phyloP scores from a whole-genome alignment of 2,797 vertebrate species.

The Sciurus vulgaris region DNA sequence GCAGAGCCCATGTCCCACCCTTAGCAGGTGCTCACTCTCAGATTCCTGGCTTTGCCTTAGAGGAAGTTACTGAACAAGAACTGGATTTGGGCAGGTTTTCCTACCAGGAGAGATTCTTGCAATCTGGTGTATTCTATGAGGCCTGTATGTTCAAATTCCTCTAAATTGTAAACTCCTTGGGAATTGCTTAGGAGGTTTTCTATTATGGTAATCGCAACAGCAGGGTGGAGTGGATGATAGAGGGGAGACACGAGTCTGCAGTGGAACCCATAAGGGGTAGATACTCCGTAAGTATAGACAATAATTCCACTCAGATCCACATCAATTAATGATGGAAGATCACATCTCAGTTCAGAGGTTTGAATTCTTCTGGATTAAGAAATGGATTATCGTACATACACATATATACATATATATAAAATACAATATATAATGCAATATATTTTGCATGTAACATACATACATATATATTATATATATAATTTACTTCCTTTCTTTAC shows the following conservation, averaged over 20 bases:
- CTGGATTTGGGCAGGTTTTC: background rate
- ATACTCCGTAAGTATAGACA: background rate
- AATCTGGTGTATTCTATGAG: background rate
- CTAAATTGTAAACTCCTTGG: background rate
- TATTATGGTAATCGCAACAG: background rate
- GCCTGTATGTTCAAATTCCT: background rate
- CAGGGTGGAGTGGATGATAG: background rate
- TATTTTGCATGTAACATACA: background rate
- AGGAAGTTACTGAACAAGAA: conserved; percentile 38
- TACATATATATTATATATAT: background rate
- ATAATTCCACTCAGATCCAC: background rate
- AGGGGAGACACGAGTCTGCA: background rate
- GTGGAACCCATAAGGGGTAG: background rate
- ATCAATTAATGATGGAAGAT: background rate
- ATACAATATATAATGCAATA: background rate
- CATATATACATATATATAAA: background rate
- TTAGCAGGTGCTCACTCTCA: background rate
- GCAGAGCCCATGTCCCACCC: background rate
- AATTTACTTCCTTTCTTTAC: background rate
- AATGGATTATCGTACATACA: background rate
- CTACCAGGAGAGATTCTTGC: background rate
- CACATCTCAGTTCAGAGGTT: background rate
- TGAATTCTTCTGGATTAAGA: background rate
- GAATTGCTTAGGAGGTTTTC: background rate
- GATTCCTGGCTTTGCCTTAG: conserved; percentile 38